These are phyloP conservation scores for Drosophila navojoa DNA, from an alignment of 1,140 invertebrate species.

Conservation along the genomic window DNA sequence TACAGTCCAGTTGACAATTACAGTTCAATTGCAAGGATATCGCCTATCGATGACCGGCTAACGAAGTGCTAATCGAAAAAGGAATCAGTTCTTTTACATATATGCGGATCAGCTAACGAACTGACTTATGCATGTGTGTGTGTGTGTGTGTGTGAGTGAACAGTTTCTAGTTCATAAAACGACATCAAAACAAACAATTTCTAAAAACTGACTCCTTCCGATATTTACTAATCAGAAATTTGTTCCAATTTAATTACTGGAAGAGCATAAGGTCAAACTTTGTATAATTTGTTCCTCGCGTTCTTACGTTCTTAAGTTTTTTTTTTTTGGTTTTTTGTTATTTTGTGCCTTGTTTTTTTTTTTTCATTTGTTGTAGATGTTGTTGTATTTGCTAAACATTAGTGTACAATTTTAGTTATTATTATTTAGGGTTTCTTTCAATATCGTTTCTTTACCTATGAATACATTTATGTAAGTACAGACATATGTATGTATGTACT, in stretches of 20 bases:
- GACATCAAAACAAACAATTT: not conserved
- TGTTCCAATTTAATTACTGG: slow-evolving; percentile 2
- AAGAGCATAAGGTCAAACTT: slow-evolving; percentile 21
- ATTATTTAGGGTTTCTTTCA: slow-evolving; percentile 47
- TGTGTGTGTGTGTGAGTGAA: not conserved
- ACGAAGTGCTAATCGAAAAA: not conserved
- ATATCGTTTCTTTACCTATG: slow-evolving; percentile 38
- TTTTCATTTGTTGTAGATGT: slow-evolving; percentile 29
- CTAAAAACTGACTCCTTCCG: no score
- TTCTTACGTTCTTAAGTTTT: slow-evolving; percentile 42
- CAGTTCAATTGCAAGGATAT: not conserved
- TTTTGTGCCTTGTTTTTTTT: slow-evolving; percentile 41
- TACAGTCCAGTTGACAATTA: not conserved
- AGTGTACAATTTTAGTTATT: slow-evolving; percentile 67
- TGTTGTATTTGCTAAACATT: slow-evolving; percentile 55
- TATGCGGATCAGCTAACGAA: no score
- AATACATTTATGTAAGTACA: slow-evolving; percentile 29
- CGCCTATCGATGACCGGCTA: not conserved
- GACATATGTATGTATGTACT: no score
- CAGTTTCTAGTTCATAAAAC: not conserved
- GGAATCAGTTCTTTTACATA: no score
- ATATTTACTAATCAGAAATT: no score
- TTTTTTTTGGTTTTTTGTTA: slow-evolving; percentile 32
- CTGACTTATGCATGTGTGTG: no score
- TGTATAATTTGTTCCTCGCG: slow-evolving; percentile 21